A percentile compares a stretch with the other conserved stretches of the same genome.
These are phyloP conservation scores for Lasioglossum zephyrum DNA, from an alignment of 2,888 invertebrate species.

Conservation along the genomic window DNA sequence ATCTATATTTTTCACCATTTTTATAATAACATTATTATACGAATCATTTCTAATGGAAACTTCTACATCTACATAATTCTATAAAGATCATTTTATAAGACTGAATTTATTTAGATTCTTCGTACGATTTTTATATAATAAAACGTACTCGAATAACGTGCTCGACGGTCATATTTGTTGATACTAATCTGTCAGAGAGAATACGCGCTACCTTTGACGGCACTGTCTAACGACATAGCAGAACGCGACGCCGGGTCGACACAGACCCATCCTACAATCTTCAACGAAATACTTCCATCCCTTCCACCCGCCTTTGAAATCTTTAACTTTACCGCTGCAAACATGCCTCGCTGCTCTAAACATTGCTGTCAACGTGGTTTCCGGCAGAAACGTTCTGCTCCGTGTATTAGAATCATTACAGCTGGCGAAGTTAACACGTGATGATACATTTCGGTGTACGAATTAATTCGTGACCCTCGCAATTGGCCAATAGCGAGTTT, in stretches of 20 bases:
- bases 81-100: too few species aligned
- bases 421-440: background rate
- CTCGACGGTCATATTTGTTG: conserved; percentile 77
- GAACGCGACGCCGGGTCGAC: background rate
- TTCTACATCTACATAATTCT: too few species aligned
- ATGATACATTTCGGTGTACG: background rate
- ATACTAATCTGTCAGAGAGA: conserved; percentile 81
- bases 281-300: too few species aligned
- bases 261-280: background rate
- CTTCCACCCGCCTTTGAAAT: background rate
- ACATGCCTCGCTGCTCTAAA: background rate
- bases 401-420: background rate
- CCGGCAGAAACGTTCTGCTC: background rate
- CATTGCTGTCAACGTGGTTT: background rate
- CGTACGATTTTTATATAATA: too few species aligned
- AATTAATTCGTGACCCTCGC: background rate
- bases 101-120: too few species aligned
- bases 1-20: too few species aligned
- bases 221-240: background rate
- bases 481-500: background rate
- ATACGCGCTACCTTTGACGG: conserved; percentile 44
- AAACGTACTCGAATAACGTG: too few species aligned
- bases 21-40: too few species aligned
- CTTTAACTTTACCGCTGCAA: background rate
- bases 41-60: too few species aligned